Base-by-base conservation (phyloP, 2,888 invertebrate species). In the Nematopogon swammerdamellus region DNA sequence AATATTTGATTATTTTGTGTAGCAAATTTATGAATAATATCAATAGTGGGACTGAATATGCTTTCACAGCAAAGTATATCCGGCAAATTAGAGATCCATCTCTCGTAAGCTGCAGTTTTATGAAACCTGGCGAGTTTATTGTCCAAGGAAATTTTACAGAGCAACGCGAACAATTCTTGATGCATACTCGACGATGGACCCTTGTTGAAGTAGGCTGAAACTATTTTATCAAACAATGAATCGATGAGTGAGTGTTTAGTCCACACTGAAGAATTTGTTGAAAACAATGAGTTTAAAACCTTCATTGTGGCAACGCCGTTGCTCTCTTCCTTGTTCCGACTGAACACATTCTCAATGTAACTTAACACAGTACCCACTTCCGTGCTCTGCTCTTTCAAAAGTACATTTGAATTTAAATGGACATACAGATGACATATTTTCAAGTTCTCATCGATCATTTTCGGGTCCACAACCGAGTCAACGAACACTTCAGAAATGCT, bases 21-120 rank as follows among this genome's bases (percentile, higher is more conserved):
- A 18, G 84, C 83, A 61, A 87, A 79, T 53, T 77, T 73, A 16
- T 82, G 77, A 53, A 87, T 68, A 5, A 82, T 82, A 50, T 82
- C 60, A n/a, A 87, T 61, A 3, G 82, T 80, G 56, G 80, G 68
- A 43, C 70, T 62, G 42, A 76, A 75, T 6, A 87, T 56, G 47
- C 63, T 69, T 43, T 71, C 60, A n/a, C 74, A 67, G 51, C 82
- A 67, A 46, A 88, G 65, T 51, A 85, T 72, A 53, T 82, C 73
- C 0, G 86, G 85, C 53, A 87, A 62, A 50, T 74, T 74, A 50
- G 65, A 63, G 1, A 86, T 62, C 81, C 86, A 85, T 10, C 59
- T 59, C 45, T 71, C 63, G 60, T 82, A 85, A 25, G 63, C 61
- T 36, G 69, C 62, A 60, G 61, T 66, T 19, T 58, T 54, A 55